Evolutionary conservation across 2,113 vertebrate genomes (phyloP).

Genomic region (Lagopus muta): DNA sequence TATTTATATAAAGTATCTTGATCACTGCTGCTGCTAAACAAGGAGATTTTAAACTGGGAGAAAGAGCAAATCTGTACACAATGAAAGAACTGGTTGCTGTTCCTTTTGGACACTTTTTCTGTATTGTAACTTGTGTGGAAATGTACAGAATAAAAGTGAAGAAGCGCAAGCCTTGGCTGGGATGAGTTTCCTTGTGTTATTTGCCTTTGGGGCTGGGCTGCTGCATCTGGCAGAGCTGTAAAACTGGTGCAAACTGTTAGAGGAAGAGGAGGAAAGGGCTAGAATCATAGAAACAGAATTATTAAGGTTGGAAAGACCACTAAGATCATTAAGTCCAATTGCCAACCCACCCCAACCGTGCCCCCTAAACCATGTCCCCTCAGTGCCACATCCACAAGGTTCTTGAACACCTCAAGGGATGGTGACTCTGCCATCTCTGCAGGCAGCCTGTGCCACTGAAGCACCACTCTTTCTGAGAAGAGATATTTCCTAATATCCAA

Average conservation of each 20-base stretch:
- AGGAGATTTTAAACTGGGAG: conserved; percentile 63
- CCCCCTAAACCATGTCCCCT: no score
- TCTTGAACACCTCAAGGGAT: no score
- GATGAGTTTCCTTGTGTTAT: conserved; percentile 52
- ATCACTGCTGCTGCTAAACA: conserved; percentile 71
- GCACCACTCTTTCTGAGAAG: no score
- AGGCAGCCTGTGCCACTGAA: no score
- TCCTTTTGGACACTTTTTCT: conserved; percentile 75
- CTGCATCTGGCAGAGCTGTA: background rate
- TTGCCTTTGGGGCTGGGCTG: background rate
- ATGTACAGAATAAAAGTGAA: conserved; percentile 81
- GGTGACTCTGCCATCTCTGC: no score
- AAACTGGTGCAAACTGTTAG: background rate
- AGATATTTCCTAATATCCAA: no score
- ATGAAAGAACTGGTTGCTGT: conserved; percentile 55
- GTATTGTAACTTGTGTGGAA: conserved; percentile 80
- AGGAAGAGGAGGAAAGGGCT: background rate
- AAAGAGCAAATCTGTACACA: conserved; percentile 59
- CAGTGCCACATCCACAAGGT: no score
- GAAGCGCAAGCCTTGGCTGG: conserved; percentile 46
- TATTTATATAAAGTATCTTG: conserved; percentile 76
- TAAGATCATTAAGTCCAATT: no score
- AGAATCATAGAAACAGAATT: no score
- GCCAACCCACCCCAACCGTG: no score
- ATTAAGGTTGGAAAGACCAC: no score